phyloP scores from a whole-genome alignment of 1,140 invertebrate genomes.

The Drosophila carrolli region DNA sequence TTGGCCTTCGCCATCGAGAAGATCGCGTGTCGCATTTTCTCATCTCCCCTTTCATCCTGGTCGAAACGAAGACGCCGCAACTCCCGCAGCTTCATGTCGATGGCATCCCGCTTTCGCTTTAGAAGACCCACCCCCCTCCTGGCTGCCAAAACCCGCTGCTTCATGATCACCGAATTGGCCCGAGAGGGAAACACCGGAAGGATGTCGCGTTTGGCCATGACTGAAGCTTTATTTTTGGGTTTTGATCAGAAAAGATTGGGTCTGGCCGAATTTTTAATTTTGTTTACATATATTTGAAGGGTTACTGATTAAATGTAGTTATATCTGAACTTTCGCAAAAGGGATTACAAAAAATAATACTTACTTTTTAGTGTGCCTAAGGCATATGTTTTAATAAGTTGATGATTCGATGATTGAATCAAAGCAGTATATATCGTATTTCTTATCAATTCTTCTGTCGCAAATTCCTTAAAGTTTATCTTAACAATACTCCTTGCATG shows the following conservation, averaged over 20 bases:
- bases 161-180: slow-evolving; percentile 71
- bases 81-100: slow-evolving; percentile 71
- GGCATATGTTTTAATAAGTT: too few relatives aligned
- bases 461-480: neutral
- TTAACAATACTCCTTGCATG: neutral
- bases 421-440: too few relatives aligned
- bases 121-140: slow-evolving; percentile 61
- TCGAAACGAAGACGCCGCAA: slow-evolving; percentile 11
- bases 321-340: too few relatives aligned
- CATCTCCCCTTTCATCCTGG: slow-evolving; percentile 32
- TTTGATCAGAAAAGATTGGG: neutral
- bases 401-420: neutral
- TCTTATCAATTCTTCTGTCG: neutral
- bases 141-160: slow-evolving; percentile 54
- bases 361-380: too few relatives aligned
- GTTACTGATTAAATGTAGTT: neutral
- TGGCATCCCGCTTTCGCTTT: slow-evolving; percentile 72
- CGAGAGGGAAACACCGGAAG: slow-evolving; percentile 70
- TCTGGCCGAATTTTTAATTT: neutral
- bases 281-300: neutral
- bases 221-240: neutral
- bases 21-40: slow-evolving; percentile 55
- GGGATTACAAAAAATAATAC: too few relatives aligned
- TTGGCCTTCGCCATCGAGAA: slow-evolving; percentile 76
- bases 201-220: slow-evolving; percentile 55